phyloP scores from a whole-genome alignment of 1,140 invertebrate species.

The Cataglyphis hispanica region DNA sequence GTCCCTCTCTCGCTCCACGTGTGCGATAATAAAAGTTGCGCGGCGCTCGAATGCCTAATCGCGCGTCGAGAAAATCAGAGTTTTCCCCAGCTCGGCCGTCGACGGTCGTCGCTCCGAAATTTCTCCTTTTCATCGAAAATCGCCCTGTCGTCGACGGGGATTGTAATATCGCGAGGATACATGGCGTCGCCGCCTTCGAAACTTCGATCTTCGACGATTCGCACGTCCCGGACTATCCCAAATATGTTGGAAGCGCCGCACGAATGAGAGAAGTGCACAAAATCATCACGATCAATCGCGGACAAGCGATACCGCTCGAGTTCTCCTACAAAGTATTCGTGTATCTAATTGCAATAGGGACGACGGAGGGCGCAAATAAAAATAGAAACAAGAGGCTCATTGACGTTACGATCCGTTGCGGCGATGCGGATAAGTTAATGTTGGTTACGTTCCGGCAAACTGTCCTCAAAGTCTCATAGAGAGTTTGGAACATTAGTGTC shows the following conservation, averaged over 20 bases:
- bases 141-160: constrained; percentile 57
- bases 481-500: constrained; percentile 56
- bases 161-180: constrained; percentile 15
- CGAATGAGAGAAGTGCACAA: not conserved
- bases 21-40: constrained; percentile 57
- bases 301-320: not conserved
- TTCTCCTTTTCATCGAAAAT: constrained; percentile 71
- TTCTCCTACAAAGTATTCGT: not conserved
- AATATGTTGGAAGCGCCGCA: not conserved
- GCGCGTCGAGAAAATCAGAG: not conserved
- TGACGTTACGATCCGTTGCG: constrained; percentile 18
- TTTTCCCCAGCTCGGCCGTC: constrained; percentile 57
- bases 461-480: constrained; percentile 53
- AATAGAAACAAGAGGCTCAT: constrained; percentile 21
- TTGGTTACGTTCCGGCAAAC: constrained; percentile 47
- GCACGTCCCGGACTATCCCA: constrained; percentile 21
- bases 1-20: constrained; percentile 63
- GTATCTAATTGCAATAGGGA: not conserved
- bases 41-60: constrained; percentile 58
- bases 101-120: constrained; percentile 78
- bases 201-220: constrained; percentile 60
- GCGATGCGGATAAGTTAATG: constrained; percentile 41
- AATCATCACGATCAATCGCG: not conserved
- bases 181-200: constrained; percentile 55
- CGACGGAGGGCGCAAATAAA: not conserved